A percentile compares a stretch with the other conserved stretches of the same genome.
Evolutionary conservation across 2,797 vertebrate genomes (phyloP).

Genomic region (Clarias fuscus): DNA sequence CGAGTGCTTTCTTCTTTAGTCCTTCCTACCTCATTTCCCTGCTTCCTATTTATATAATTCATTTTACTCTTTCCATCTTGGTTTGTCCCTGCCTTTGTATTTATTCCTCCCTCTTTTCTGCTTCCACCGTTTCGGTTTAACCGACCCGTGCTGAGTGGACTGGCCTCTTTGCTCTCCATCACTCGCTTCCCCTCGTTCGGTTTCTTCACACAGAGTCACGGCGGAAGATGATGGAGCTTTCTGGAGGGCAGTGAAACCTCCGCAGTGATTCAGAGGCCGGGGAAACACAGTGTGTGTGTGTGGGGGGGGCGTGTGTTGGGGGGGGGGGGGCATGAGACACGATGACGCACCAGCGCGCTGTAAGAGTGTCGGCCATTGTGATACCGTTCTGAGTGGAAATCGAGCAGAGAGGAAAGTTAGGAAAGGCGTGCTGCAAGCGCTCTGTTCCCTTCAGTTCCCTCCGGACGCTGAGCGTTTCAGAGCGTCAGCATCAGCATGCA

Average conservation of each 20-base stretch:
- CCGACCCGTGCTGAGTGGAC: not conserved
- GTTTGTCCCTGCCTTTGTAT: too few species aligned
- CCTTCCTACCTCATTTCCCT: not conserved
- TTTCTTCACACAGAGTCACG: not conserved
- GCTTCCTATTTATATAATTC: not conserved
- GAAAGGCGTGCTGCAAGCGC: not conserved
- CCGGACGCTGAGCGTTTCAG: constrained; percentile 37
- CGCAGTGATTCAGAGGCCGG: constrained; percentile 25
- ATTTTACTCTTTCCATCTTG: too few species aligned
- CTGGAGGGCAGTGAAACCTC: constrained; percentile 21
- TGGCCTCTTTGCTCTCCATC: not conserved
- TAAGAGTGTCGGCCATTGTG: constrained; percentile 7
- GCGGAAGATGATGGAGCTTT: not conserved
- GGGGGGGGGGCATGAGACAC: constrained; percentile 8
- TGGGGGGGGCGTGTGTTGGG: not conserved
- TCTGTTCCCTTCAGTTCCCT: constrained; percentile 19
- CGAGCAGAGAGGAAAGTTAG: not conserved
- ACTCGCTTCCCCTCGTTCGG: not conserved
- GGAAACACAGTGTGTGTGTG: not conserved
- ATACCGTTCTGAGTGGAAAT: constrained; percentile 5
- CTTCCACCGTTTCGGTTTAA: too few species aligned
- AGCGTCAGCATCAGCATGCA: constrained; percentile 44
- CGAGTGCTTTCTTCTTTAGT: too few species aligned
- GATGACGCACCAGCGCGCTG: constrained; percentile 5
- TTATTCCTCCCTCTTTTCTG: not conserved